Percentiles rank a stretch among this genome's conserved stretches.
Conservation (phyloP, 1,140 invertebrate species). For the Aphis gossypii region DNA sequence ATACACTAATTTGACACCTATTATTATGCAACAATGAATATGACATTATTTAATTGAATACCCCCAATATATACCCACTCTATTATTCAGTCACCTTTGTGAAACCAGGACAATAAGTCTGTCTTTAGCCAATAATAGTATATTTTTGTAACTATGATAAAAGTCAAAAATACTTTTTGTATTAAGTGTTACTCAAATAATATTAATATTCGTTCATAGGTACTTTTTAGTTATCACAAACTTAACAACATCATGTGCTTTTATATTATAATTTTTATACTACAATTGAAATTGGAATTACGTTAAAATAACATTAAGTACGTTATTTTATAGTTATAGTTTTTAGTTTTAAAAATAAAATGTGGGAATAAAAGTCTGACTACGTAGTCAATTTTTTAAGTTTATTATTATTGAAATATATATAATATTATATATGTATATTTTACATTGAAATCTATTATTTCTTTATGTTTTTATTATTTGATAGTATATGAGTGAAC, state of each 20-base stretch:
- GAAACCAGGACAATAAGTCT: background rate
- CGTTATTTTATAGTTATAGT: background rate
- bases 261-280: background rate
- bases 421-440: background rate
- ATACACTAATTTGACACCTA: background rate
- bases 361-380: background rate
- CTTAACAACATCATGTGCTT: background rate
- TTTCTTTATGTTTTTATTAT: background rate
- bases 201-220: background rate
- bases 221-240: background rate
- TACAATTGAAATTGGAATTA: background rate
- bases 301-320: background rate
- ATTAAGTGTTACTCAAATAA: background rate
- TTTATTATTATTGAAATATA: background rate
- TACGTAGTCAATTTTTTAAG: background rate
- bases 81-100: background rate
- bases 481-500: background rate
- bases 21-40: background rate
- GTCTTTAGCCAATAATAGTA: background rate
- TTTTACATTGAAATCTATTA: background rate
- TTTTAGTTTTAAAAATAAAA: background rate
- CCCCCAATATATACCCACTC: no score
- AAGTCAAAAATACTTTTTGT: background rate
- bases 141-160: background rate
- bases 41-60: slow-evolving; percentile 11